Evolutionary conservation across 1,140 invertebrate genomes (phyloP).

Genomic region (Bilobella aurantiaca): DNA sequence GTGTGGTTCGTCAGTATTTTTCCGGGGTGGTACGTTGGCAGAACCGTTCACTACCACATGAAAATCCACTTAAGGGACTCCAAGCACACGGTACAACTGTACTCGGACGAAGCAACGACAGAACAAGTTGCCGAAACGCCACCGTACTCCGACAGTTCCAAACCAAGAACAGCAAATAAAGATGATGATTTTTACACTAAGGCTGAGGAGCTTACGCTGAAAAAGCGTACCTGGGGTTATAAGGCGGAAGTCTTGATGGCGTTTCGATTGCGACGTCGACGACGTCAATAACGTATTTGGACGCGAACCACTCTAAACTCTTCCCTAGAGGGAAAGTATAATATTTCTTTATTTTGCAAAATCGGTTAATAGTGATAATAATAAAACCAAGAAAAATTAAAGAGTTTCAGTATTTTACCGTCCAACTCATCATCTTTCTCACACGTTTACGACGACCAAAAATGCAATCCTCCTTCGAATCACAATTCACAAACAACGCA

Average conservation of each 20-base stretch:
- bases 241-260: not conserved
- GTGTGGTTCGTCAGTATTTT: not conserved
- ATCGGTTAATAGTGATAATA: too few relatives aligned
- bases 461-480: too few relatives aligned
- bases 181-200: not conserved
- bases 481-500: too few relatives aligned
- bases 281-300: too few relatives aligned
- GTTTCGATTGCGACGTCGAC: too few relatives aligned
- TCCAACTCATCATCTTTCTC: too few relatives aligned
- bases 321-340: too few relatives aligned
- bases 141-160: not conserved
- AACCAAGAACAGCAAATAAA: not conserved
- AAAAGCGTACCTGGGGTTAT: not conserved
- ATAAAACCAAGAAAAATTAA: too few relatives aligned
- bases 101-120: not conserved
- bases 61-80: not conserved
- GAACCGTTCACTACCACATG: not conserved
- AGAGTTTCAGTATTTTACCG: too few relatives aligned
- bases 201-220: not conserved
- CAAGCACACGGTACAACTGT: not conserved
- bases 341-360: too few relatives aligned
- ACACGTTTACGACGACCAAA: too few relatives aligned
- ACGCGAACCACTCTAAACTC: too few relatives aligned
- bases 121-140: not conserved
- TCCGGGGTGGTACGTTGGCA: not conserved